These are phyloP conservation scores for Keiferia lycopersicella DNA, from an alignment of 2,888 invertebrate species.

Conservation along the genomic window DNA sequence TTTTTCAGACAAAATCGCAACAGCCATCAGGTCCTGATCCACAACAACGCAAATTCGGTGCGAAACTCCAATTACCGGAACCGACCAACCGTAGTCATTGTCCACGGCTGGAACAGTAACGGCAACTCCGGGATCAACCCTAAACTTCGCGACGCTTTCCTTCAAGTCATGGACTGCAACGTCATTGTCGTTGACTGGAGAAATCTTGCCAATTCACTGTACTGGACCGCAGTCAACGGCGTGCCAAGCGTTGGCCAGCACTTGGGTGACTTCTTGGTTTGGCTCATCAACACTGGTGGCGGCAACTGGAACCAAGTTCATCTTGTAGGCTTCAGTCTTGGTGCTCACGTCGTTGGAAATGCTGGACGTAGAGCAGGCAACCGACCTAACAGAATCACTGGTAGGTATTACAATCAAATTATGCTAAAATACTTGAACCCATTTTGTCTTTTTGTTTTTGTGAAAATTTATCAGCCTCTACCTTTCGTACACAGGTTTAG, in stretches of 20 bases:
- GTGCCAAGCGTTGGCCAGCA: conserved; percentile 58
- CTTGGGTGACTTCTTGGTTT: conserved; percentile 65
- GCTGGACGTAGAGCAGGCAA: conserved; percentile 49
- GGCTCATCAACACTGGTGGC: conserved; percentile 55
- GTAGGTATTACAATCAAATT: conserved; percentile 33
- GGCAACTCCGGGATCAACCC: conserved; percentile 51
- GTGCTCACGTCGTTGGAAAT: conserved; percentile 57
- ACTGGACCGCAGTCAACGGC: conserved; percentile 40
- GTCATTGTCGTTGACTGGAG: conserved; percentile 58
- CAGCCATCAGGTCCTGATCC: conserved; percentile 49
- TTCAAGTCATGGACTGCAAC: conserved; percentile 45
- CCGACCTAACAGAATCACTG: conserved; percentile 43
- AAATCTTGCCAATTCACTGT: conserved; percentile 34
- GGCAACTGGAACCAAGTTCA: conserved; percentile 53
- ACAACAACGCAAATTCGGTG: conserved; percentile 54
- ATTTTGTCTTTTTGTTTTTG: background rate
- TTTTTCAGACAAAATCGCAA: conserved; percentile 50
- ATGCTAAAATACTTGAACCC: background rate
- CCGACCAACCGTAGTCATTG: conserved; percentile 52
- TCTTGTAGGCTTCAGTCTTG: conserved; percentile 58
- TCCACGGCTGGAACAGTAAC: conserved; percentile 64
- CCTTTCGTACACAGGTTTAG: conserved; percentile 42
- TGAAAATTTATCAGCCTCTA: background rate
- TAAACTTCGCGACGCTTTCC: conserved; percentile 44
- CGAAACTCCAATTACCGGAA: conserved; percentile 51